Percentiles rank a stretch among this genome's conserved stretches.
phyloP scores from a whole-genome alignment of 1,140 invertebrate genomes.

The Dendroctonus ponderosae region DNA sequence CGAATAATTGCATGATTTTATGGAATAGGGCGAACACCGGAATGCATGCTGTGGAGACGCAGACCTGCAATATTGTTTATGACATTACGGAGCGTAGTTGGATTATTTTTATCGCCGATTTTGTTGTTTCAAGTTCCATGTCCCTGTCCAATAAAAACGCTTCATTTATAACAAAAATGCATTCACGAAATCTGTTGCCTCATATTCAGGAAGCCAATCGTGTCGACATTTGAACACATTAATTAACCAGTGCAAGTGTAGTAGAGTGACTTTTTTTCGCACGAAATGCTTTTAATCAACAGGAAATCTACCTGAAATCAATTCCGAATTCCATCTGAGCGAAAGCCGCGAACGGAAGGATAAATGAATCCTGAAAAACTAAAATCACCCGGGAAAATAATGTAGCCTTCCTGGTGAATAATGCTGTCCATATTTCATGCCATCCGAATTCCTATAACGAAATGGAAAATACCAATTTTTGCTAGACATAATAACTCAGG shows the following conservation, averaged over 20 bases:
- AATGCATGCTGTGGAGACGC: conserved; percentile 6
- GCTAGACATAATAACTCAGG: conserved; percentile 34
- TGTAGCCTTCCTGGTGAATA: conserved; percentile 32
- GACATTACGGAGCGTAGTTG: neutral
- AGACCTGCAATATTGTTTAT: conserved; percentile 14
- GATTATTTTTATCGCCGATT: too few species aligned
- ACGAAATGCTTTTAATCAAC: conserved; percentile 24
- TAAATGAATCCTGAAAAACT: conserved; percentile 34
- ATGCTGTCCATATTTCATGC: conserved; percentile 31
- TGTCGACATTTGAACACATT: too few species aligned
- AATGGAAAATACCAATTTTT: conserved; percentile 38
- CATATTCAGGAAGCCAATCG: too few species aligned
- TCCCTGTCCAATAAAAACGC: too few species aligned
- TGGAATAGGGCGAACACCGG: conserved; percentile 14
- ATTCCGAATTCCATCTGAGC: conserved; percentile 13
- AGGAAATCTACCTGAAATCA: conserved; percentile 24
- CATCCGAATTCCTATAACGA: conserved; percentile 31
- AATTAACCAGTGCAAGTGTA: neutral
- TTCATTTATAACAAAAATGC: too few species aligned
- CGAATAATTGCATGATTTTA: conserved; percentile 25
- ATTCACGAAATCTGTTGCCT: too few species aligned
- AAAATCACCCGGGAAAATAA: conserved; percentile 33
- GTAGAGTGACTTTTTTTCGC: conserved; percentile 7
- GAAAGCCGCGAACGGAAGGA: conserved; percentile 25
- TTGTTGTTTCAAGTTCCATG: too few species aligned